These are phyloP conservation scores for Melanotaenia maccullochi DNA, from an alignment of 2,797 vertebrate species.

Conservation along the genomic window DNA sequence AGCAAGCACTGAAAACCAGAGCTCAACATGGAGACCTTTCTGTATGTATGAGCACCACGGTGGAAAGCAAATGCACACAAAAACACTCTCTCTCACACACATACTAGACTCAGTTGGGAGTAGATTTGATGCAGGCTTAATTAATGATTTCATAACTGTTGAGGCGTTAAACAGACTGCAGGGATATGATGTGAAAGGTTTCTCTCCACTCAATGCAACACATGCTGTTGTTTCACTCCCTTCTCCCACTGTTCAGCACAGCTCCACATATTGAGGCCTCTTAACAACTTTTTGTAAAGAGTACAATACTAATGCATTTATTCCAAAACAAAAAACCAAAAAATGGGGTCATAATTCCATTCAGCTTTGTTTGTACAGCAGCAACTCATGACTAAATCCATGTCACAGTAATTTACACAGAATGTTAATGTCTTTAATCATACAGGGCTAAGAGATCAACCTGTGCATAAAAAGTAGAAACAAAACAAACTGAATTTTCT, in stretches of 20 bases:
- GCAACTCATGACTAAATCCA: not conserved
- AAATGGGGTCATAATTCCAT: not conserved
- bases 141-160: constrained; percentile 68
- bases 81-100: constrained; percentile 24
- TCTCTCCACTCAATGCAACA: constrained; percentile 33
- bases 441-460: no score
- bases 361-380: not conserved
- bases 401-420: no score
- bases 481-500: no score
- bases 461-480: no score
- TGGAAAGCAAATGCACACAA: constrained; percentile 12
- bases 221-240: constrained; percentile 1
- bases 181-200: constrained; percentile 40
- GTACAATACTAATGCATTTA: not conserved
- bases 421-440: no score
- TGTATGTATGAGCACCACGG: constrained; percentile 39
- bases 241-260: not conserved
- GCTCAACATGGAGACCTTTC: constrained; percentile 31
- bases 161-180: constrained; percentile 54
- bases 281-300: not conserved
- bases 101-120: constrained; percentile 35
- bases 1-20: constrained; percentile 29
- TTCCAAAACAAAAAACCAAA: not conserved
- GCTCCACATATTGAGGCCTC: not conserved
- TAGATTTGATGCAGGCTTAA: constrained; percentile 55